phyloP scores from a whole-genome alignment of 1,140 invertebrate genomes.

The Diachasmimorpha longicaudata region DNA sequence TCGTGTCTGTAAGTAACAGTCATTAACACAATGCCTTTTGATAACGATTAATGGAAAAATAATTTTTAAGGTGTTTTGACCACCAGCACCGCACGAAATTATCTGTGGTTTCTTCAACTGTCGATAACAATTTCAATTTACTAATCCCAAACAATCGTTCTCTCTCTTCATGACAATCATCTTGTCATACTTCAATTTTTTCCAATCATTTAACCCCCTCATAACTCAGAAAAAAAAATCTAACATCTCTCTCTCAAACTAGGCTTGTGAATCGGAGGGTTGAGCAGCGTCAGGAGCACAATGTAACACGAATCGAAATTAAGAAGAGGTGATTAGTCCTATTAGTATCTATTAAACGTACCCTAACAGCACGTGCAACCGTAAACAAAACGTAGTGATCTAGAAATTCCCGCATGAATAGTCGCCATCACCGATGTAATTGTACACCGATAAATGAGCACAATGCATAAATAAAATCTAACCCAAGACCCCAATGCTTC shows the following conservation, averaged over 20 bases:
- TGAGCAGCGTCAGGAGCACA: slow-evolving; percentile 73
- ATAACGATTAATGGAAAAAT: too few relatives aligned
- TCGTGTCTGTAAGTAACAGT: slow-evolving; percentile 63
- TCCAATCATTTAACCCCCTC: too few relatives aligned
- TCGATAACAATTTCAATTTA: too few relatives aligned
- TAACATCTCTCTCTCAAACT: slow-evolving; percentile 39
- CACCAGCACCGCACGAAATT: too few relatives aligned
- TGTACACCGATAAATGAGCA: neutral
- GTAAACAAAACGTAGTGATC: neutral
- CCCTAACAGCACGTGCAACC: neutral
- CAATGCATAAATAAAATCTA: neutral
- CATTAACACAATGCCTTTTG: neutral
- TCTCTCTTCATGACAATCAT: too few relatives aligned
- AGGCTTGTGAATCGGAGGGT: slow-evolving; percentile 74
- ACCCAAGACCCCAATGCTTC: neutral
- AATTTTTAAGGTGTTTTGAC: too few relatives aligned
- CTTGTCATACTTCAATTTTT: too few relatives aligned
- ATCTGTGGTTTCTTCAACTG: too few relatives aligned
- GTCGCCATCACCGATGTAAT: neutral
- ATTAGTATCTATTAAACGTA: neutral
- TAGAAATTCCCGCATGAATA: neutral
- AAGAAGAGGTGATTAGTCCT: slow-evolving; percentile 69
- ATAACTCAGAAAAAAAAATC: neutral
- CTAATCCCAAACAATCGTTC: neutral
- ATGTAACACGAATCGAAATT: slow-evolving; percentile 72